phyloP scores from a whole-genome alignment of 2,797 vertebrate species.

The Typhlichthys subterraneus region DNA sequence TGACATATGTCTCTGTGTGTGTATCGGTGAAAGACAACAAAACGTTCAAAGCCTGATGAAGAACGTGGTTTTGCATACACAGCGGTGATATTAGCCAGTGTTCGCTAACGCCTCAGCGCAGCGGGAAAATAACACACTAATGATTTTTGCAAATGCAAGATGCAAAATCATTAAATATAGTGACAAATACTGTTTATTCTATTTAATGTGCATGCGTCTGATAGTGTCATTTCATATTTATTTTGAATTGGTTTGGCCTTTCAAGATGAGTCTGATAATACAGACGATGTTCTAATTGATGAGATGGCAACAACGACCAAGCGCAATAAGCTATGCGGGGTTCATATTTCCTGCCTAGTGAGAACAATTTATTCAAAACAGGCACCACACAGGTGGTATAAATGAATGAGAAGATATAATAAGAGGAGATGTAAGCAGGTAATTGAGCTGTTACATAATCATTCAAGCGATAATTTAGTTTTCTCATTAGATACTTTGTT shows the following conservation, averaged over 20 bases:
- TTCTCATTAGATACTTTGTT: no score
- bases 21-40: slow-evolving; percentile 45
- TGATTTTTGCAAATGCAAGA: slow-evolving; percentile 68
- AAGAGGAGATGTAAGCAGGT: no score
- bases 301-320: slow-evolving; percentile 23
- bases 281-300: slow-evolving; percentile 42
- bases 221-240: slow-evolving; percentile 25
- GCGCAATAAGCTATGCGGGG: slow-evolving; percentile 2
- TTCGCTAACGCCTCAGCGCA: slow-evolving; percentile 49
- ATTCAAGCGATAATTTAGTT: no score
- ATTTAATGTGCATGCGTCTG: slow-evolving; percentile 38
- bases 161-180: slow-evolving; percentile 60
- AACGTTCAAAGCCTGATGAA: slow-evolving; percentile 62
- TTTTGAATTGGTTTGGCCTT: slow-evolving; percentile 16
- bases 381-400: neutral
- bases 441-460: no score
- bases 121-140: slow-evolving; percentile 63
- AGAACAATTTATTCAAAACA: neutral
- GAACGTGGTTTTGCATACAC: slow-evolving; percentile 64
- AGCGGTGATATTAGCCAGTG: slow-evolving; percentile 49
- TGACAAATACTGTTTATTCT: slow-evolving; percentile 49
- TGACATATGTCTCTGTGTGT: slow-evolving; percentile 57
- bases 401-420: neutral
- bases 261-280: slow-evolving; percentile 43
- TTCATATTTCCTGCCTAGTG: slow-evolving; percentile 7